Evolutionary conservation across 2,888 invertebrate species (phyloP), one percentile per base, ranked within the genome.

Genomic region (Eustalomyia histrio): DNA sequence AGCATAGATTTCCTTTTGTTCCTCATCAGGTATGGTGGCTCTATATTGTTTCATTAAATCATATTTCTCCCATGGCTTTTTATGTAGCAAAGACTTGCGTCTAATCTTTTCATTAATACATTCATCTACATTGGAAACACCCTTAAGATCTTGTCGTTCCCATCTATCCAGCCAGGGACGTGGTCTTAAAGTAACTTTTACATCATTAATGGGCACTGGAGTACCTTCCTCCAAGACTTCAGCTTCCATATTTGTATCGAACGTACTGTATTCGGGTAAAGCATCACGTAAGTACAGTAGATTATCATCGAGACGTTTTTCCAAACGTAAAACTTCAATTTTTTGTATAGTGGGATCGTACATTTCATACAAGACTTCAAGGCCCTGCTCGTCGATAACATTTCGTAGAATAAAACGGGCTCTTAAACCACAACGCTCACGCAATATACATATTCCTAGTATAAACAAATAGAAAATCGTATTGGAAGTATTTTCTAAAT

Each of bases 41-140:
- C 98, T 95, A 90, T 99, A 99, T 79, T 95, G 93, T 89, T 96
- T 96, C 97, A 99, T 98, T 68, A 99, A 91, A 91, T 99, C 99
- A 90, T 94, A 97, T 92, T 97, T 95, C 88, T 96, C 96, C 94
- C 95, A 96, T 0, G 97, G 96, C 83, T 92, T 95, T 83, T 92
- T 95, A 55, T 92, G 93, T 39, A 92, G 88, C 83, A 93, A 91
- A 6, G 94, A 93, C 69, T 93, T 92, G 83, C 89, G 89, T 12
- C 87, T 86, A 85, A 91, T 91, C 83, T 92, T 93, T 18, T 92
- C 90, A 83, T 91, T 93, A 2, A 94, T 85, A 84, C 92, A 86
- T 80, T 93, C 92, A 75, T 93, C 92, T 39, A 94, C 91, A 80
- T 93, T 93, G 39, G 93, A 90, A 6, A 97, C 91, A 9, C 97